A percentile compares a stretch with the other conserved stretches of the same genome.
Conservation (phyloP, 2,888 invertebrate genomes). For the Apoderus coryli region DNA sequence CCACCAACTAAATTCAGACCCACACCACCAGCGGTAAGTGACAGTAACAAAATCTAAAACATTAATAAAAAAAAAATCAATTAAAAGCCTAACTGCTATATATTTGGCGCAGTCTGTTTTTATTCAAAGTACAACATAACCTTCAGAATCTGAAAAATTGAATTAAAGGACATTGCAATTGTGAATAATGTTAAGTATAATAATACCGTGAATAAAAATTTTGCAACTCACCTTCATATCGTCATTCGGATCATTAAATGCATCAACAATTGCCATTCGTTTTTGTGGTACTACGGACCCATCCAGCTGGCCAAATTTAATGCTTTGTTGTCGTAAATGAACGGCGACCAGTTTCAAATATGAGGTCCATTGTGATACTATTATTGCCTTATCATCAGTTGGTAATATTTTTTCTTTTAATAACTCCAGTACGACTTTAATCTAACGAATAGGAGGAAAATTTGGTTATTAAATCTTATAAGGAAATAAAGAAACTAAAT, state of each 20-base stretch:
- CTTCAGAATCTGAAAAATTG: too few species aligned
- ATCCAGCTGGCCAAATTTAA: slow-evolving; percentile 52
- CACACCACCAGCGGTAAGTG: slow-evolving; percentile 86
- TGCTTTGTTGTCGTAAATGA: slow-evolving; percentile 40
- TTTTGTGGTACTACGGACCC: slow-evolving; percentile 61
- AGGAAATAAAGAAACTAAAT: slow-evolving; percentile 11
- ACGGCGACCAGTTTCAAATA: slow-evolving; percentile 57
- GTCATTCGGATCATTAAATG: slow-evolving; percentile 49
- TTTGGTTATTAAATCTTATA: too few species aligned
- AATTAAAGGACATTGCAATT: too few species aligned
- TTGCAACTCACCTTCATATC: slow-evolving; percentile 44
- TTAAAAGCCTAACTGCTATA: too few species aligned
- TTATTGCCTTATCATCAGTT: slow-evolving; percentile 53
- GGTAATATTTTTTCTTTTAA: slow-evolving; percentile 36
- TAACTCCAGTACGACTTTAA: slow-evolving; percentile 18
- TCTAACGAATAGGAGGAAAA: slow-evolving; percentile 16
- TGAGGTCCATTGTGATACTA: slow-evolving; percentile 90
- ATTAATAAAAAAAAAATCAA: slow-evolving; percentile 7
- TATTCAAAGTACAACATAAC: too few species aligned
- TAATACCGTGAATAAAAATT: too few species aligned
- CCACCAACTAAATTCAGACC: slow-evolving; percentile 88
- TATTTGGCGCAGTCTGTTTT: too few species aligned
- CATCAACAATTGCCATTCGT: slow-evolving; percentile 52
- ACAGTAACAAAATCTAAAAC: slow-evolving; percentile 58
- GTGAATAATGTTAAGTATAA: too few species aligned